Evolutionary conservation across 2,888 invertebrate genomes (phyloP).

Genomic region (Masnerella sp.): DNA sequence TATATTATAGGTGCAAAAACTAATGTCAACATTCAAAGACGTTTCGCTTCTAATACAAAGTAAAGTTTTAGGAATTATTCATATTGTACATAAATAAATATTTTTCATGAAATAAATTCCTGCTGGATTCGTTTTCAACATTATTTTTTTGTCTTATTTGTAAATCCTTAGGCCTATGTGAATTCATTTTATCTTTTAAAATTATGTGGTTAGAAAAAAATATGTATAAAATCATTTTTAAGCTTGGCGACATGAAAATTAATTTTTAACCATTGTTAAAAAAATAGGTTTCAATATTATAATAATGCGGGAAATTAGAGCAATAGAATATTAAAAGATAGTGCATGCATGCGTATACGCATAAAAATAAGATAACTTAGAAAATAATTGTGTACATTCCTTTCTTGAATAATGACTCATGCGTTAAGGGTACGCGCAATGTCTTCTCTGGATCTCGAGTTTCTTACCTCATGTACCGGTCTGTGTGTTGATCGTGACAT

Average conservation of each 20-base stretch:
- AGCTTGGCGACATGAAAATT: too few relatives aligned
- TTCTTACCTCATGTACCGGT: slow-evolving; percentile 54
- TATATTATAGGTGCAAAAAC: slow-evolving; percentile 45
- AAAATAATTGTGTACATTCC: slow-evolving; percentile 48
- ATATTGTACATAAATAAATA: slow-evolving; percentile 74
- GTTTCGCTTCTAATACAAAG: slow-evolving; percentile 32
- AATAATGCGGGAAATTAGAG: too few relatives aligned
- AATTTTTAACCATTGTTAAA: too few relatives aligned
- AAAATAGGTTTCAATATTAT: too few relatives aligned
- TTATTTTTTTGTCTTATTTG: slow-evolving; percentile 13
- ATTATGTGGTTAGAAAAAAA: too few relatives aligned
- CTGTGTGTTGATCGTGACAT: slow-evolving; percentile 43
- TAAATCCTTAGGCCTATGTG: too few relatives aligned
- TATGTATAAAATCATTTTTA: too few relatives aligned
- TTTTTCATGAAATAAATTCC: slow-evolving; percentile 73
- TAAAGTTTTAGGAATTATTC: slow-evolving; percentile 54
- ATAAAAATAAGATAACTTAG: slow-evolving; percentile 51
- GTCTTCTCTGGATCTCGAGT: slow-evolving; percentile 55
- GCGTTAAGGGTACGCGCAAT: slow-evolving; percentile 58
- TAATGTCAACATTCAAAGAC: too few relatives aligned
- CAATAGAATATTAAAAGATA: slow-evolving; percentile 32
- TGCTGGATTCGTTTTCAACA: slow-evolving; percentile 69
- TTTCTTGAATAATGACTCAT: slow-evolving; percentile 52
- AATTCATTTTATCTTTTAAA: too few relatives aligned
- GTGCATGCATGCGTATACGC: slow-evolving; percentile 24